Evolutionary conservation across 2,888 invertebrate species (phyloP).

Genomic region (Hydriomena furcata): DNA sequence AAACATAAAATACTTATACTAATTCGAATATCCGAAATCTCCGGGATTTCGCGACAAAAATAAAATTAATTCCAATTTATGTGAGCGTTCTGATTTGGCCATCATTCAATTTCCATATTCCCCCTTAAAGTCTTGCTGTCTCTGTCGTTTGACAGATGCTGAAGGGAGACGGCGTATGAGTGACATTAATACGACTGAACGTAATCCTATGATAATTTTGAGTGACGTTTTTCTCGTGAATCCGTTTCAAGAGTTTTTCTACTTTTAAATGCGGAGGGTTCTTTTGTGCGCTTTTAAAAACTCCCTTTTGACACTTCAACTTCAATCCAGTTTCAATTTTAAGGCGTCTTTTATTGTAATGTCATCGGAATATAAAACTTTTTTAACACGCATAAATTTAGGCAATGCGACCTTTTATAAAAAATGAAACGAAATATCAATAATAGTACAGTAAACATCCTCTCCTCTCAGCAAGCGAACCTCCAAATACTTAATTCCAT

Average conservation of each 20-base stretch:
- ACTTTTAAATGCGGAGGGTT: conserved; percentile 1
- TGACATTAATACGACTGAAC: conserved; percentile 30
- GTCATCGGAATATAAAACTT: too few species aligned
- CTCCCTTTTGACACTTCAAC: background rate
- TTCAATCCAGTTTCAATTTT: background rate
- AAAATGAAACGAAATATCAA: too few species aligned
- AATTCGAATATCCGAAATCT: conserved; percentile 23
- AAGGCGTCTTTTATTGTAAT: too few species aligned
- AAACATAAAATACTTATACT: conserved; percentile 18
- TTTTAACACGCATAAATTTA: too few species aligned
- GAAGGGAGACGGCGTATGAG: conserved; percentile 25
- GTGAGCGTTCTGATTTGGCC: conserved; percentile 31
- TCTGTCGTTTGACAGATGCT: conserved; percentile 1
- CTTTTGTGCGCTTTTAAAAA: background rate
- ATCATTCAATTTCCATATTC: conserved; percentile 37
- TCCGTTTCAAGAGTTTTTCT: conserved; percentile 15
- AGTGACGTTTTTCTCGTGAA: conserved; percentile 27
- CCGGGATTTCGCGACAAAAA: conserved; percentile 23
- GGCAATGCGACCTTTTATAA: too few species aligned
- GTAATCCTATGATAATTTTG: conserved; percentile 34
- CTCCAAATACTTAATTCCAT: too few species aligned
- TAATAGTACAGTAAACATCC: too few species aligned
- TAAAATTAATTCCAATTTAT: conserved; percentile 28
- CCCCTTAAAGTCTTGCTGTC: conserved; percentile 17
- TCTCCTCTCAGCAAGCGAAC: too few species aligned